Evolutionary conservation across 2,797 vertebrate genomes (phyloP).

Genomic region (Macrochelys suwanniensis): DNA sequence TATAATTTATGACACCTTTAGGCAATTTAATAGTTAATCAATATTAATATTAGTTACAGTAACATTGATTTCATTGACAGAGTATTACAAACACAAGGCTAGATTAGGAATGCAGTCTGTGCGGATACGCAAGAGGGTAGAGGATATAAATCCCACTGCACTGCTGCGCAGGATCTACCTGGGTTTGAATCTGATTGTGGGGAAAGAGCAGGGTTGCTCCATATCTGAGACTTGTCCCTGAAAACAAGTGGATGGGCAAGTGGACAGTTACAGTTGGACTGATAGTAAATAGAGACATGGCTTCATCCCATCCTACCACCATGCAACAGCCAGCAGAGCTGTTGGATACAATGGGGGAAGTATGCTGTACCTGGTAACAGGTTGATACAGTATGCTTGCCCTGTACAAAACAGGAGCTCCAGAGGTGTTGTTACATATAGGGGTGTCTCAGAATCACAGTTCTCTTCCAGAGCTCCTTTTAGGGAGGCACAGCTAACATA

Average conservation of each 20-base stretch:
- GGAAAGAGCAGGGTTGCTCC: neutral
- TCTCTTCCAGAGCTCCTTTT: neutral
- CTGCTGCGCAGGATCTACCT: neutral
- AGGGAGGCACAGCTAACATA: neutral
- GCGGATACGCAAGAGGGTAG: neutral
- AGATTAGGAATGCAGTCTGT: neutral
- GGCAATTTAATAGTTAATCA: neutral
- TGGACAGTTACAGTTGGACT: neutral
- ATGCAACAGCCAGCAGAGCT: neutral
- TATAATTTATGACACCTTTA: neutral
- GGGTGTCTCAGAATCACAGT: neutral
- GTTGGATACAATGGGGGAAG: too few relatives aligned
- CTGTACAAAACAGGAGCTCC: neutral
- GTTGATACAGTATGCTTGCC: rapidly evolving
- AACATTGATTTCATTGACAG: neutral
- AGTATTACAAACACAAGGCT: neutral
- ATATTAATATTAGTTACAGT: neutral
- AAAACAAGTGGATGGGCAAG: neutral
- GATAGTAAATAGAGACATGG: neutral
- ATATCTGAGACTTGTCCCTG: neutral
- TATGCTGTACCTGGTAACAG: neutral
- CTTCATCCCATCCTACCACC: neutral
- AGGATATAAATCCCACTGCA: neutral
- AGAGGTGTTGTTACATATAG: neutral
- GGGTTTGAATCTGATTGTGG: neutral